Evolutionary conservation across 2,113 vertebrate genomes (phyloP), one percentile per base, ranked within the genome.

Genomic region (Rana temporaria): DNA sequence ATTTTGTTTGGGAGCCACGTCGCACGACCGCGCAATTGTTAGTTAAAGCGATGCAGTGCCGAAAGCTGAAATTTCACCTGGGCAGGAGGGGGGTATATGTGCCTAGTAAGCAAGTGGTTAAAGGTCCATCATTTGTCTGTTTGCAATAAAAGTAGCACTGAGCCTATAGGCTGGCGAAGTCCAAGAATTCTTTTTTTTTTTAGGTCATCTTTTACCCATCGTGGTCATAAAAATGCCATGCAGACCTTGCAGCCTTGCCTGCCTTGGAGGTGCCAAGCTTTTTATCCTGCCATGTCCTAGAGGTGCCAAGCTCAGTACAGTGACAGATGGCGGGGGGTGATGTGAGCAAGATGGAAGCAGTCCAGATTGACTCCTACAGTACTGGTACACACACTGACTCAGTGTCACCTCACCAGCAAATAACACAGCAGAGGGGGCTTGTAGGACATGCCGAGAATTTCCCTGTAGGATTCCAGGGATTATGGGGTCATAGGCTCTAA

Each of bases 281-380:
- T 82, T 74, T 66, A 73, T 74, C 56, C 62, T 82, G 79, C 79
- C 48, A 82, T 64, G 59, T 73, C 70, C 42, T 74, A 74, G 69
- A 82, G 79, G 70, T 82, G 68, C 59, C 79, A 74, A 72, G 79
- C 26, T 82, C 59, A 64, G 67, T 63, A n/a, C 57, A 32, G 48
- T 82, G 79, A 73, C 79, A 82, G 79, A 74, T 82, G 79, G 70
- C 60, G 56, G 79, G 69, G 77, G 79, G 79, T 73, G 69, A 82
- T 73, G 79, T 72, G 70, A 82, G 70, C 62, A 63, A 66, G 71
- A 82, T 82, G 80, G 71, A 65, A 57, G 12, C 71, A 66, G 75
- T 82, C 80, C 80, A 82, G 80, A 67, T 22, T 64, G 79, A 72
- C 70, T 75, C 80, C 69, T 60, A 73, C 69, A 60, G 67, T 60